Evolutionary conservation across 2,797 vertebrate species (phyloP).

Genomic region (Neostethus bicornis): DNA sequence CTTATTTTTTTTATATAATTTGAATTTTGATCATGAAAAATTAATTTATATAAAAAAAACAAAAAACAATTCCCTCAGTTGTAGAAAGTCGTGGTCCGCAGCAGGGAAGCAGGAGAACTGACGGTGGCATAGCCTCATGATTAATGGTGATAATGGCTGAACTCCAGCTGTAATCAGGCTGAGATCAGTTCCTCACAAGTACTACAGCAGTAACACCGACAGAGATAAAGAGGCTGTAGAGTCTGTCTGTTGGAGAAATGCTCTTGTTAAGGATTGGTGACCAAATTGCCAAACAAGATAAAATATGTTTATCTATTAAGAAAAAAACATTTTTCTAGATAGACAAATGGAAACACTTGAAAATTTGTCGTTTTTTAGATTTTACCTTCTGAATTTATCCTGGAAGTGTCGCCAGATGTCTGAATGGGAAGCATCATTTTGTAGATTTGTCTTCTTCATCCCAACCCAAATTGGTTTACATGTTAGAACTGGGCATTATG

Average conservation of each 20-base stretch:
- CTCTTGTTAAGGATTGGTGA: neutral
- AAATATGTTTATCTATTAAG: neutral
- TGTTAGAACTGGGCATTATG: no score
- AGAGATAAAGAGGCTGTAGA: slow-evolving; percentile 9
- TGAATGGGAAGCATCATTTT: no score
- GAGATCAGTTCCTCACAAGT: slow-evolving; percentile 12
- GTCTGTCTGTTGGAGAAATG: slow-evolving; percentile 1
- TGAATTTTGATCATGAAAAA: neutral
- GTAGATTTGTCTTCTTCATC: no score
- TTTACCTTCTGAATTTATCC: no score
- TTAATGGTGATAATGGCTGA: slow-evolving; percentile 14
- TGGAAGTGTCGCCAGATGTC: no score
- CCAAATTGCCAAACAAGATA: slow-evolving; percentile 1
- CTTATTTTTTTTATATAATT: no score
- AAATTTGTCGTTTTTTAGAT: no score
- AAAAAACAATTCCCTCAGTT: neutral
- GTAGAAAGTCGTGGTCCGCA: slow-evolving; percentile 1
- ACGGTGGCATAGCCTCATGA: neutral
- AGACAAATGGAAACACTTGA: no score
- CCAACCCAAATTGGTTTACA: no score
- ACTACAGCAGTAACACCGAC: slow-evolving; percentile 1
- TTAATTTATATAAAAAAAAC: neutral
- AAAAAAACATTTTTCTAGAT: no score
- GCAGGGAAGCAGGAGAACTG: neutral
- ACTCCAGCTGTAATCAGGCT: slow-evolving; percentile 5